These are phyloP conservation scores for Azemiops feae DNA, from an alignment of 2,113 vertebrate species.

Conservation along the genomic window DNA sequence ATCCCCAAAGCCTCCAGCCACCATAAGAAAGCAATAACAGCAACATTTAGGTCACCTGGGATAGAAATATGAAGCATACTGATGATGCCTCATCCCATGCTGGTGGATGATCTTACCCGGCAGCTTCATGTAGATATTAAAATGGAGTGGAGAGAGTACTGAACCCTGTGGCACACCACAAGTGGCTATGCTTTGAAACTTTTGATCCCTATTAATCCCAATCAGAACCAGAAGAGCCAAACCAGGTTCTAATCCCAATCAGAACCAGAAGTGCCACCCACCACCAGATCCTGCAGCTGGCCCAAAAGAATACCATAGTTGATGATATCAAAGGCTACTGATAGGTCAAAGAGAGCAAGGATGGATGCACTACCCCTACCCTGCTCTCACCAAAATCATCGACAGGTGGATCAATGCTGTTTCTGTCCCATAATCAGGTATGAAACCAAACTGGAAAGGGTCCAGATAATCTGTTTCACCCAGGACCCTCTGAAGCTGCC, in stretches of 20 bases:
- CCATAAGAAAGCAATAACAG: background rate
- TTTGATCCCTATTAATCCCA: background rate
- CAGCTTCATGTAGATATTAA: no score
- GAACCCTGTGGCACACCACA: background rate
- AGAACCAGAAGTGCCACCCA: background rate
- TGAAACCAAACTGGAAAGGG: background rate
- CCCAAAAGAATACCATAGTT: background rate
- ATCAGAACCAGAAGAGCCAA: background rate
- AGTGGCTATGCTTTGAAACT: background rate
- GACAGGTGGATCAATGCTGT: no score
- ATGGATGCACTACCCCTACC: no score
- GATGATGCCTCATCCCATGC: background rate
- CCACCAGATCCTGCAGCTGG: background rate
- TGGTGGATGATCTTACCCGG: background rate
- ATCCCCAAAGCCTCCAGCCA: background rate
- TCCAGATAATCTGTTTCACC: background rate
- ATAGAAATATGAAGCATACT: background rate
- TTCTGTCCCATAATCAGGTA: background rate
- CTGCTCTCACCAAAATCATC: no score
- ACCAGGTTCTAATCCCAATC: background rate
- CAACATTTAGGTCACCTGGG: background rate
- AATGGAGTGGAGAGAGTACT: no score
- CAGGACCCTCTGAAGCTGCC: background rate
- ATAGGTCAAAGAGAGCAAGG: no score
- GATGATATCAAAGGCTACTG: no score